Conservation (phyloP, 1,140 invertebrate species). For the Nixonia krombeini region DNA sequence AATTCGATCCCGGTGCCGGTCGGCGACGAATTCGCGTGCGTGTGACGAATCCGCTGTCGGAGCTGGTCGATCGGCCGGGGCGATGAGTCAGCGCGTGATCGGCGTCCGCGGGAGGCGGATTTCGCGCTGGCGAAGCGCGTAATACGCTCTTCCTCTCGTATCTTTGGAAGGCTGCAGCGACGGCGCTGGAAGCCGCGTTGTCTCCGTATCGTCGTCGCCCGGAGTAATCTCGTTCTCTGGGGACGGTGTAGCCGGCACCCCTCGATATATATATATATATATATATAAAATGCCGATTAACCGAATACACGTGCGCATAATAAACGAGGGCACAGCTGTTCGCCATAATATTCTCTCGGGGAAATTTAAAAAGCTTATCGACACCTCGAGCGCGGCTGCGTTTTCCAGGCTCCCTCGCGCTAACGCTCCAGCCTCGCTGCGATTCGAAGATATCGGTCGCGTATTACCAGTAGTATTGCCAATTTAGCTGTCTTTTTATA, state of each 20-base stretch:
- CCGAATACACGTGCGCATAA: slow-evolving; percentile 48
- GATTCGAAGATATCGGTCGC: slow-evolving; percentile 35
- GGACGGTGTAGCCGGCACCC: slow-evolving; percentile 18
- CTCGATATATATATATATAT: too few species aligned
- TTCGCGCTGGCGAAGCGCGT: too few species aligned
- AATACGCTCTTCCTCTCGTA: too few species aligned
- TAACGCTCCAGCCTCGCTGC: slow-evolving; percentile 29
- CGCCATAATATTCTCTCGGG: slow-evolving; percentile 35
- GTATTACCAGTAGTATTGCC: slow-evolving; percentile 29
- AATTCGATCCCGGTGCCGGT: too few species aligned
- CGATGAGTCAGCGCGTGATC: too few species aligned
- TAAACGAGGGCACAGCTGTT: slow-evolving; percentile 41
- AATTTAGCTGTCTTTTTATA: slow-evolving; percentile 13
- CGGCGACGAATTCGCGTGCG: too few species aligned
- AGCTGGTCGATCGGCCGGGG: too few species aligned
- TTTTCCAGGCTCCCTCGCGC: slow-evolving; percentile 25
- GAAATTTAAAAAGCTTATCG: slow-evolving; percentile 52
- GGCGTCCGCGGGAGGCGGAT: too few species aligned
- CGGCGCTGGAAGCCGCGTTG: too few species aligned
- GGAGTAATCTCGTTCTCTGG: slow-evolving; percentile 30
- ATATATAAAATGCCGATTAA: slow-evolving; percentile 40
- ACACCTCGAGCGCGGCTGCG: slow-evolving; percentile 37
- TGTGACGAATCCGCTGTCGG: too few species aligned
- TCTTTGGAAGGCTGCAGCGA: too few species aligned
- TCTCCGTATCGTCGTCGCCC: slow-evolving; percentile 9